phyloP scores from a whole-genome alignment of 2,113 vertebrate genomes.

The Ciconia boyciana region DNA sequence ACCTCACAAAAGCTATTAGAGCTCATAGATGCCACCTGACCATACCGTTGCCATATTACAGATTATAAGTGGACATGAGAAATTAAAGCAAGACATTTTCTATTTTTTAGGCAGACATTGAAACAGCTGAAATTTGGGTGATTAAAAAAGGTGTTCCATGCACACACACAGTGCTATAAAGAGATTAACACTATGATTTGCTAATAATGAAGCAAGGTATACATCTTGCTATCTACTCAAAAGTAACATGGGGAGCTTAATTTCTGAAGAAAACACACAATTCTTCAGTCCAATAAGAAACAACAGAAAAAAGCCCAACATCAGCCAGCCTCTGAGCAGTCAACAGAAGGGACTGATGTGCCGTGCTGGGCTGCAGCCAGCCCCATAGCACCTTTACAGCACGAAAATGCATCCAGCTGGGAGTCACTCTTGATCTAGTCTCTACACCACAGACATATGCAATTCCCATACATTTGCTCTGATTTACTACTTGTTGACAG shows the following conservation, averaged over 20 bases:
- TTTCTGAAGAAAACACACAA: neutral
- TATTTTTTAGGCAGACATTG: neutral
- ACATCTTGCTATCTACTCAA: neutral
- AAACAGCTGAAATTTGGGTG: neutral
- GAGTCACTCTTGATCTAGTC: neutral
- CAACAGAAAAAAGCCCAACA: neutral
- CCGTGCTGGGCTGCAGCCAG: neutral
- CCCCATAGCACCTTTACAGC: neutral
- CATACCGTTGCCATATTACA: neutral
- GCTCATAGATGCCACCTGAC: neutral
- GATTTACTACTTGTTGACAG: slow-evolving; percentile 53
- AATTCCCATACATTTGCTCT: slow-evolving; percentile 10
- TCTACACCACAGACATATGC: neutral
- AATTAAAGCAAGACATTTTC: neutral
- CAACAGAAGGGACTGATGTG: neutral
- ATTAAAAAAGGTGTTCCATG: neutral
- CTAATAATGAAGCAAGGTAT: neutral
- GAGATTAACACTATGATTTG: neutral
- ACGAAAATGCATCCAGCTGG: neutral
- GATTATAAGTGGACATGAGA: neutral
- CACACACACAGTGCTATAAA: neutral
- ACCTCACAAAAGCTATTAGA: neutral
- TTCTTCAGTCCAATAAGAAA: neutral
- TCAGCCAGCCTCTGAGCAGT: neutral
- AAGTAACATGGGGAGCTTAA: neutral